Evolutionary conservation across 2,113 vertebrate genomes (phyloP).

Genomic region (Hipposideros armiger): DNA sequence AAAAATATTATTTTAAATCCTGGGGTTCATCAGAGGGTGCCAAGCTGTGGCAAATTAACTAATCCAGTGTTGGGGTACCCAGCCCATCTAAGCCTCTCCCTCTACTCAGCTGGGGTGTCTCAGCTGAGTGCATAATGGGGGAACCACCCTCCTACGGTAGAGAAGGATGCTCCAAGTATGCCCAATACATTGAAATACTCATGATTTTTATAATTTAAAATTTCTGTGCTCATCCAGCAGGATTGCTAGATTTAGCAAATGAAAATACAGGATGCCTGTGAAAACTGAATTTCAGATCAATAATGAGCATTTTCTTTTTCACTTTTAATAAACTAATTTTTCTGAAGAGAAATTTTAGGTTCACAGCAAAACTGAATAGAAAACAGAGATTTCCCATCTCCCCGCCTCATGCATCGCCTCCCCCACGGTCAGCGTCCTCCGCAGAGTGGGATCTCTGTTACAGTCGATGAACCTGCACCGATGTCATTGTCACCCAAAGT

Average conservation of each 20-base stretch:
- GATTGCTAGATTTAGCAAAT: neutral
- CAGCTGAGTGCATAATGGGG: no score
- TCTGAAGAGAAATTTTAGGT: neutral
- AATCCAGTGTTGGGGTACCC: rapidly evolving
- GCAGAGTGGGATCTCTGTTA: rapidly evolving
- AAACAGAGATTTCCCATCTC: neutral
- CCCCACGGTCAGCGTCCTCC: rapidly evolving
- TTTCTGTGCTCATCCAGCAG: neutral
- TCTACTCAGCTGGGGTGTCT: neutral
- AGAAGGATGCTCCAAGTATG: neutral
- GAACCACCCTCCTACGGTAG: neutral
- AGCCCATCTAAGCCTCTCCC: no score
- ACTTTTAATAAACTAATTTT: neutral
- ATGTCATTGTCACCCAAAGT: rapidly evolving
- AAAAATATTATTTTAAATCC: constrained; percentile 5
- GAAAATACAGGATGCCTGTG: neutral
- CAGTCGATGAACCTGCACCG: rapidly evolving
- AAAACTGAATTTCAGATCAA: constrained; percentile 12
- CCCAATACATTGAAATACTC: neutral
- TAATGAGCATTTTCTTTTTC: no score
- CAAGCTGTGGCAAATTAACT: neutral
- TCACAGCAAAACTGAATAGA: neutral
- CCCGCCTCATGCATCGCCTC: rapidly evolving
- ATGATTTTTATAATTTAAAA: neutral
- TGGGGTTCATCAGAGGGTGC: constrained; percentile 2